Evolutionary conservation across 1,140 invertebrate species (phyloP), one percentile per base, ranked within the genome.

Genomic region (Pseudomyrmex dendroicus): DNA sequence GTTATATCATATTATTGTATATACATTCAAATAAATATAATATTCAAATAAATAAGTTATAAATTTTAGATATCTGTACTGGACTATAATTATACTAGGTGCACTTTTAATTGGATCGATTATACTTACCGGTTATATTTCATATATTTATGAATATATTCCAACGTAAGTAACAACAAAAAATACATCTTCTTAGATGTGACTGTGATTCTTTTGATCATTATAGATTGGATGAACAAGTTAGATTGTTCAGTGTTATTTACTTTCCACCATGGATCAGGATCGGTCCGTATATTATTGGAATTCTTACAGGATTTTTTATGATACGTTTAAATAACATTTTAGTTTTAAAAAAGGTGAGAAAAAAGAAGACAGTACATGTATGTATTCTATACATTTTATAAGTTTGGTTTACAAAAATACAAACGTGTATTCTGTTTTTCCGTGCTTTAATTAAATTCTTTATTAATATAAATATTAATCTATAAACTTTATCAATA

Each of bases 211-310:
- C 12, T 13, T 62, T 68, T 48, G 50, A 15, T 84, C 84, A 50
- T 86, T 63, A 17, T 20, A 94, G 93, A 35, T 46, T 95, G 80
- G 94, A 95, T 82, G 89, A 93, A 83, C 91, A 94, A 54, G 93
- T 92, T 62, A 84, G 86, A 46, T 89, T 92, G 67, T 76, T 94
- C 63, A 87, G 94, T 66, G 57, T 91, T 2, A 86, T 95, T 5
- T 95, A 95, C 66, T 91, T 94, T 78, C 92, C 93, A n/a, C 94
- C 95, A 0, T 95, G 95, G 95, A 87, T 92, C 8, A 92, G 95
- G 90, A 93, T 95, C 67, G 92, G 93, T 61, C 95, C 95, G 7
- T 95, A 95, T 84, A 82, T 95, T 25, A 84, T 95, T 52, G 95
- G 95, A 86, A 91, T 95, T n/a, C 86, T 91, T 50, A 93, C 94